Evolutionary conservation across 2,113 vertebrate species (phyloP).

Genomic region (Gopherus flavomarginatus): DNA sequence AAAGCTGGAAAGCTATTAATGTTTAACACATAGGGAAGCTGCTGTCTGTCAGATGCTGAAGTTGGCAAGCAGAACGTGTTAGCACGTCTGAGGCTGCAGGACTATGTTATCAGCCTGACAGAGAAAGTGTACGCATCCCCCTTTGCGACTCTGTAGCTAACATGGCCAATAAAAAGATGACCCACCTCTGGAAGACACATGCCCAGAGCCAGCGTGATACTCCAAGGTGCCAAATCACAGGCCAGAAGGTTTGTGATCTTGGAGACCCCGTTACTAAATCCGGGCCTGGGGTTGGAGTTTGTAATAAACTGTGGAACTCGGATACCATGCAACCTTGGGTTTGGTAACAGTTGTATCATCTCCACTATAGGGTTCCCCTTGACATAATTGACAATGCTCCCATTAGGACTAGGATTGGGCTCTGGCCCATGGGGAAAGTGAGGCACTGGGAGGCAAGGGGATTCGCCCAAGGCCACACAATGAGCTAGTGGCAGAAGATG

Average conservation of each 20-base stretch:
- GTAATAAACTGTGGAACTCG: background rate
- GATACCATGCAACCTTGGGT: background rate
- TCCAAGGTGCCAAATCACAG: background rate
- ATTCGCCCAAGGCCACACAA: too few relatives aligned
- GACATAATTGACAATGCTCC: background rate
- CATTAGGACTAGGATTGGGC: background rate
- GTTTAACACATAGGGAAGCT: slow-evolving; percentile 48
- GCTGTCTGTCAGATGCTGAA: slow-evolving; percentile 50
- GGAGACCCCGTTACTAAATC: background rate
- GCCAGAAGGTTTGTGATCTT: background rate
- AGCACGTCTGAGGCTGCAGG: slow-evolving; percentile 8
- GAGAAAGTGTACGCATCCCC: background rate
- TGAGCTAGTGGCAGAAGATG: background rate
- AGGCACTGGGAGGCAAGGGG: background rate
- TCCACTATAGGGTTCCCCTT: background rate
- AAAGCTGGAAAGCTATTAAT: slow-evolving; percentile 53
- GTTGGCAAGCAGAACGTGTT: slow-evolving; percentile 52
- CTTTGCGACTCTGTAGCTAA: background rate
- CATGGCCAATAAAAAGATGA: fast-evolving
- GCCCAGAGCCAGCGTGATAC: fast-evolving
- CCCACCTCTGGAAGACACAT: background rate
- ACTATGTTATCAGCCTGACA: slow-evolving; percentile 28
- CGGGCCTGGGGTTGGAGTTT: fast-evolving
- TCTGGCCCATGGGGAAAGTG: background rate
- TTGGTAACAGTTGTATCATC: background rate